Percentiles rank a stretch among this genome's conserved stretches.
These are phyloP conservation scores for Drepana falcataria DNA, from an alignment of 2,888 invertebrate genomes.

Conservation along the genomic window DNA sequence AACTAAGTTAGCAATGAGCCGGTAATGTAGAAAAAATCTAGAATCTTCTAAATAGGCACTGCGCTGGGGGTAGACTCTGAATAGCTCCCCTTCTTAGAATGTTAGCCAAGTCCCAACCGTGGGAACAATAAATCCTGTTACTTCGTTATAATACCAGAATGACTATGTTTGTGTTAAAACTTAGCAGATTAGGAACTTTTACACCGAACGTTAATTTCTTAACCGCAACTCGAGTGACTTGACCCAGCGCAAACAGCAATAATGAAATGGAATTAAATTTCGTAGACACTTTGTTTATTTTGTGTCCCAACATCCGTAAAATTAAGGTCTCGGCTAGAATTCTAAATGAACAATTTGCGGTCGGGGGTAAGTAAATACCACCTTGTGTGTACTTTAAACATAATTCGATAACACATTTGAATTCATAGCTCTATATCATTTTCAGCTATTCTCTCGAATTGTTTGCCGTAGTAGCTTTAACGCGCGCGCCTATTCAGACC, in stretches of 20 bases:
- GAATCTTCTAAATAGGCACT: too few relatives aligned
- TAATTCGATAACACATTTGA: not conserved
- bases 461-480: not conserved
- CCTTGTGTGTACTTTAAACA: slow-evolving; percentile 1
- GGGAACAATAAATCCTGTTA: too few relatives aligned
- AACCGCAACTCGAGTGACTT: slow-evolving; percentile 13
- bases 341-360: slow-evolving; percentile 21
- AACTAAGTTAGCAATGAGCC: too few relatives aligned
- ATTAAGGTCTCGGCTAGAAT: slow-evolving; percentile 25
- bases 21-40: too few relatives aligned
- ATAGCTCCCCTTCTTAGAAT: too few relatives aligned
- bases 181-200: not conserved
- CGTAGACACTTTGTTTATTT: slow-evolving; percentile 31
- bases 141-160: too few relatives aligned
- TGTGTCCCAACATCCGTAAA: slow-evolving; percentile 17
- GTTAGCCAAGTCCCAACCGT: too few relatives aligned
- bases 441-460: not conserved
- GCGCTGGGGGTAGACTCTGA: too few relatives aligned
- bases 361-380: slow-evolving; percentile 9
- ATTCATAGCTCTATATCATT: not conserved
- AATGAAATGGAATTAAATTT: slow-evolving; percentile 35
- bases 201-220: not conserved
- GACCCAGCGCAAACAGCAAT: slow-evolving; percentile 25
- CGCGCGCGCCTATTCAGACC: not conserved
- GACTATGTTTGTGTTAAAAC: too few relatives aligned